A percentile compares a stretch with the other conserved stretches of the same genome.
Conservation (phyloP, 2,888 invertebrate species). For the Drosophila ezoana region DNA sequence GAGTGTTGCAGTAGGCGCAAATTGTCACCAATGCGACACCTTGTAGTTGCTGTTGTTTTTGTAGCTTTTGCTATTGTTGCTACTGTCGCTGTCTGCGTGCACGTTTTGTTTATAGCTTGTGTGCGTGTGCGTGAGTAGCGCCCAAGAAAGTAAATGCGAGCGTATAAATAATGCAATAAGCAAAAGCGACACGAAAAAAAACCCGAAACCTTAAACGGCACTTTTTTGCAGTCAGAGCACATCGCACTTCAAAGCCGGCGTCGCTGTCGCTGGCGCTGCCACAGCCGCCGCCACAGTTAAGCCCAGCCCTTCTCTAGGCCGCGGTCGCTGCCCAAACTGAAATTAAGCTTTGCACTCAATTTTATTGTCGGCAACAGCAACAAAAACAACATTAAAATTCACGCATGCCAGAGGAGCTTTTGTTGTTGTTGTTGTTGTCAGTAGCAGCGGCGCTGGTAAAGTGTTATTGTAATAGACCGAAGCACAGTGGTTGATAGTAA, state of each 20-base stretch:
- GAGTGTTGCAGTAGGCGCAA: slow-evolving; percentile 65
- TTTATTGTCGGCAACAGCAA: slow-evolving; percentile 48
- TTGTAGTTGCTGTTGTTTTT: slow-evolving; percentile 35
- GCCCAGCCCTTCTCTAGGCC: slow-evolving; percentile 54
- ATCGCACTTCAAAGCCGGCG: slow-evolving; percentile 60
- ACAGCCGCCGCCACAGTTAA: slow-evolving; percentile 11
- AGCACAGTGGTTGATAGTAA: slow-evolving; percentile 36
- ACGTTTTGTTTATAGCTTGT: slow-evolving; percentile 62
- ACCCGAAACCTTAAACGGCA: slow-evolving; percentile 69
- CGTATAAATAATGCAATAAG: slow-evolving; percentile 75
- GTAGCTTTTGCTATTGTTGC: slow-evolving; percentile 35
- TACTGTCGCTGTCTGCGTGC: slow-evolving; percentile 23
- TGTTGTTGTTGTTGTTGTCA: slow-evolving; percentile 13
- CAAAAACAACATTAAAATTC: slow-evolving; percentile 7
- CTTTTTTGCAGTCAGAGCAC: slow-evolving; percentile 78
- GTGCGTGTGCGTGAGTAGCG: slow-evolving; percentile 39
- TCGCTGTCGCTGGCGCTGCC: slow-evolving; percentile 19
- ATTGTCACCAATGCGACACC: slow-evolving; percentile 63
- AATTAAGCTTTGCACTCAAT: slow-evolving; percentile 72
- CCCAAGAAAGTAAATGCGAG: slow-evolving; percentile 49
- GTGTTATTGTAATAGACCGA: slow-evolving; percentile 35
- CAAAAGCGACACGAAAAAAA: slow-evolving; percentile 54
- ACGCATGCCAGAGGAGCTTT: slow-evolving; percentile 27
- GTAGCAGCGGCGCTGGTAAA: too few relatives aligned
- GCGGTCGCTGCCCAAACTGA: slow-evolving; percentile 54